These are phyloP conservation scores for Buteo buteo DNA, from an alignment of 2,113 vertebrate genomes.

Conservation along the genomic window DNA sequence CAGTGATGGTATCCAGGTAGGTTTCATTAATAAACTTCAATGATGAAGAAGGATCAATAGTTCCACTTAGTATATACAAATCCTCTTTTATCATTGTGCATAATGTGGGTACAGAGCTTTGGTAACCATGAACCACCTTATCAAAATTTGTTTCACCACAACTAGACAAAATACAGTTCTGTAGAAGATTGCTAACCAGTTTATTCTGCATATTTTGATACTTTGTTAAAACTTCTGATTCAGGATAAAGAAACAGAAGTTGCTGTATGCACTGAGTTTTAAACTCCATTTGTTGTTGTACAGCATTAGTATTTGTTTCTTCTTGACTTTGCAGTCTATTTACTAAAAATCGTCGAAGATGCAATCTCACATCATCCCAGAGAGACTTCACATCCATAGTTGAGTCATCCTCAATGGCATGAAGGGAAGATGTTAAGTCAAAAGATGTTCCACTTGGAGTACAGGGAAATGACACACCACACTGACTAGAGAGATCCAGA, in stretches of 20 bases:
- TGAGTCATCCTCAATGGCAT: constrained; percentile 82
- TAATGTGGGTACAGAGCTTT: constrained; percentile 71
- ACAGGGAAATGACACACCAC: constrained; percentile 82
- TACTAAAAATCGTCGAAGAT: constrained; percentile 84
- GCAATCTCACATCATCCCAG: constrained; percentile 87
- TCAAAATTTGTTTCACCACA: constrained; percentile 81
- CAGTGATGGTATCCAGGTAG: constrained; percentile 82
- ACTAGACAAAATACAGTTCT: constrained; percentile 70
- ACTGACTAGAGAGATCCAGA: constrained; percentile 82
- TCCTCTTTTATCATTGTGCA: constrained; percentile 83
- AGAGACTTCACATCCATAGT: constrained; percentile 78
- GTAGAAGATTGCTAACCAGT: constrained; percentile 73
- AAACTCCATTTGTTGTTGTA: constrained; percentile 64
- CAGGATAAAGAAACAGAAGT: constrained; percentile 87
- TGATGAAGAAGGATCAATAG: constrained; percentile 73
- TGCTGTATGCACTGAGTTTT: constrained; percentile 80
- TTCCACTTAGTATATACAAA: constrained; percentile 75
- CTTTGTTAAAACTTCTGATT: constrained; percentile 82
- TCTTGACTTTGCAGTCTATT: constrained; percentile 72
- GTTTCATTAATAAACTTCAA: constrained; percentile 85
- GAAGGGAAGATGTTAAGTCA: constrained; percentile 73
- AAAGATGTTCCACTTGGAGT: constrained; percentile 59
- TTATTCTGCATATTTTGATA: constrained; percentile 85
- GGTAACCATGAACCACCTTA: constrained; percentile 71
- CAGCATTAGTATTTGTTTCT: constrained; percentile 26